phyloP scores from a whole-genome alignment of 2,888 invertebrate species.

The Clivina fossor region DNA sequence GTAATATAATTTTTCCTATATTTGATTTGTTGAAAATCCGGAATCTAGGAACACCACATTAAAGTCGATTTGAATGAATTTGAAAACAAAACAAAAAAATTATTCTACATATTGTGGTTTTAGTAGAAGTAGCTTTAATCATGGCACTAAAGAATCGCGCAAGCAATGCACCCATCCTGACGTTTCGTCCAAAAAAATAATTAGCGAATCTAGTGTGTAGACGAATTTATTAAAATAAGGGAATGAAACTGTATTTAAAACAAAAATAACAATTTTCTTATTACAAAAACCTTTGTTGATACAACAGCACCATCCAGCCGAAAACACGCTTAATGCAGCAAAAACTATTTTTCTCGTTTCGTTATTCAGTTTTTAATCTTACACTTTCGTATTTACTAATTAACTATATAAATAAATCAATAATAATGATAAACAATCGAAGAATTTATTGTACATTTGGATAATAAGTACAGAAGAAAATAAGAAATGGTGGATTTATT shows the following conservation, averaged over 20 bases:
- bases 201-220: constrained; percentile 38
- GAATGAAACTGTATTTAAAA: constrained; percentile 25
- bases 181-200: constrained; percentile 53
- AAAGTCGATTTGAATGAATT: constrained; percentile 11
- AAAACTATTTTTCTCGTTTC: constrained; percentile 19
- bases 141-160: constrained; percentile 53
- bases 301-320: constrained; percentile 29
- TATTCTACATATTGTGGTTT: constrained; percentile 39
- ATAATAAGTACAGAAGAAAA: constrained; percentile 25
- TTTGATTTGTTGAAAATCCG: too few relatives aligned
- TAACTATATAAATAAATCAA: constrained; percentile 4
- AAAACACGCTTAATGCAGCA: constrained; percentile 31
- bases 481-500: constrained; percentile 44
- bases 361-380: too few relatives aligned
- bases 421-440: constrained; percentile 17
- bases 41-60: constrained; percentile 21
- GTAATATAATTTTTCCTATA: too few relatives aligned
- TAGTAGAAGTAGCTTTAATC: constrained; percentile 45
- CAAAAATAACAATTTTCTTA: too few relatives aligned
- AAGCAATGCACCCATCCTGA: constrained; percentile 55
- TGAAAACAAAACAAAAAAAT: constrained; percentile 8
- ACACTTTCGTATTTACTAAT: constrained; percentile 21
- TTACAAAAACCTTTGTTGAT: constrained; percentile 25
- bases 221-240: constrained; percentile 23
- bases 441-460: constrained; percentile 32